Conservation (phyloP, 2,797 vertebrate species). For the Coregonus ussuriensis region DNA sequence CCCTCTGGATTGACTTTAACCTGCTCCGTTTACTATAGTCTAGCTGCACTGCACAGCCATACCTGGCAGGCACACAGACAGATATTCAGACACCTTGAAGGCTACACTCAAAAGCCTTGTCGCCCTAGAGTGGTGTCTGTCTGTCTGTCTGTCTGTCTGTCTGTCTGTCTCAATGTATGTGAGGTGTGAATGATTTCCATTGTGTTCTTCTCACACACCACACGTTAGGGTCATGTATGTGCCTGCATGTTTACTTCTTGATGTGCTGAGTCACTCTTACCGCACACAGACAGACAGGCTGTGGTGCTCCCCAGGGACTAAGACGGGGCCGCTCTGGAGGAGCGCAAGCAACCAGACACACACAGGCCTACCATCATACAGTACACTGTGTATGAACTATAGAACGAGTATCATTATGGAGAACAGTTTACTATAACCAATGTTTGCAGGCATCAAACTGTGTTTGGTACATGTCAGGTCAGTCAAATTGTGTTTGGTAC, state of each 20-base stretch:
- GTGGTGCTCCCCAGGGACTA: slow-evolving; percentile 40
- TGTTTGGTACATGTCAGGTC: too few species aligned
- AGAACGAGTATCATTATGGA: too few species aligned
- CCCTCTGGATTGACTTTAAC: slow-evolving; percentile 27
- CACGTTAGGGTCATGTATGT: slow-evolving; percentile 42
- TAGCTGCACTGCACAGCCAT: not conserved
- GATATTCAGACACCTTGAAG: not conserved
- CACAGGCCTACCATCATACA: too few species aligned
- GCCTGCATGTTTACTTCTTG: slow-evolving; percentile 34
- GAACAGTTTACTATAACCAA: too few species aligned
- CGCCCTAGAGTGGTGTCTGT: not conserved
- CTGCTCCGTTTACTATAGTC: not conserved
- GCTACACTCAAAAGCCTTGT: not conserved
- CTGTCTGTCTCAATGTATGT: not conserved
- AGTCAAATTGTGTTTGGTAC: too few species aligned
- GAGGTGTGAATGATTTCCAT: not conserved
- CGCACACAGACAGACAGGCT: slow-evolving; percentile 47
- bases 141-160: slow-evolving; percentile 2
- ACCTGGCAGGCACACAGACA: not conserved
- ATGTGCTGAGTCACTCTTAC: slow-evolving; percentile 12
- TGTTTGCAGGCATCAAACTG: too few species aligned
- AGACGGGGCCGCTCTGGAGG: slow-evolving; percentile 49
- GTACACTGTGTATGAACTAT: too few species aligned
- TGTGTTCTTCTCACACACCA: slow-evolving; percentile 29
- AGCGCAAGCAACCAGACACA: slow-evolving; percentile 34